A percentile compares a stretch with the other conserved stretches of the same genome.
Evolutionary conservation across 2,888 invertebrate species (phyloP).

Genomic region (Blastobasis lacticolella): DNA sequence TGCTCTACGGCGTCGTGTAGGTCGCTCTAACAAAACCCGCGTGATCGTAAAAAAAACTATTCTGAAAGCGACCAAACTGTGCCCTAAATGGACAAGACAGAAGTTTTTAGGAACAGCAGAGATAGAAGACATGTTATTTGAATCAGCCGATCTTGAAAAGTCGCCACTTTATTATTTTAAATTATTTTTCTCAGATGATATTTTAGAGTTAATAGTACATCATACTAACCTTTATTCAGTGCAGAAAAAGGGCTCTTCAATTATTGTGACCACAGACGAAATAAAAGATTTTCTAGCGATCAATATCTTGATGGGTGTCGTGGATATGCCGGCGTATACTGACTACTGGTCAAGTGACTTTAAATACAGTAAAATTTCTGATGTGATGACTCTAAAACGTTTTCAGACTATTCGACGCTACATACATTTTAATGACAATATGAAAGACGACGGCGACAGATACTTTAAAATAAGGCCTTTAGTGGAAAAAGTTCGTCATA

Average conservation of each 20-base stretch:
- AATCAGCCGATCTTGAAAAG: too few relatives aligned
- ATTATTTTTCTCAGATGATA: neutral
- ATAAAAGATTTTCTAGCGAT: conserved; percentile 7
- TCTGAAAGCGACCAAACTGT: too few relatives aligned
- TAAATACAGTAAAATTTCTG: conserved; percentile 5
- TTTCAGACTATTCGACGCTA: neutral
- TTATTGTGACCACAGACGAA: conserved; percentile 7
- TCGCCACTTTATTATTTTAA: neutral
- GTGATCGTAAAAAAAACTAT: too few relatives aligned
- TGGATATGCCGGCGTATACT: conserved; percentile 7
- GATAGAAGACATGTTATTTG: too few relatives aligned
- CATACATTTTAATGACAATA: neutral
- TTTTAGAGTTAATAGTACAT: neutral
- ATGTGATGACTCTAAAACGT: too few relatives aligned
- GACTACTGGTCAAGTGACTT: conserved; percentile 7
- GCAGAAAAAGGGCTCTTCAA: neutral
- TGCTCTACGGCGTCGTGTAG: too few relatives aligned
- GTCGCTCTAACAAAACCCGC: too few relatives aligned
- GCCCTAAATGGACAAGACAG: too few relatives aligned
- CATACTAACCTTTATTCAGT: neutral
- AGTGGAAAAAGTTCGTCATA: neutral
- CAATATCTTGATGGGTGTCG: conserved; percentile 6
- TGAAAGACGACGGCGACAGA: neutral
- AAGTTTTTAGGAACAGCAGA: too few relatives aligned
- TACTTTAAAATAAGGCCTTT: neutral